A percentile compares a stretch with the other conserved stretches of the same genome.
Conservation (phyloP, 2,888 invertebrate genomes). For the Autographa pulchrina region DNA sequence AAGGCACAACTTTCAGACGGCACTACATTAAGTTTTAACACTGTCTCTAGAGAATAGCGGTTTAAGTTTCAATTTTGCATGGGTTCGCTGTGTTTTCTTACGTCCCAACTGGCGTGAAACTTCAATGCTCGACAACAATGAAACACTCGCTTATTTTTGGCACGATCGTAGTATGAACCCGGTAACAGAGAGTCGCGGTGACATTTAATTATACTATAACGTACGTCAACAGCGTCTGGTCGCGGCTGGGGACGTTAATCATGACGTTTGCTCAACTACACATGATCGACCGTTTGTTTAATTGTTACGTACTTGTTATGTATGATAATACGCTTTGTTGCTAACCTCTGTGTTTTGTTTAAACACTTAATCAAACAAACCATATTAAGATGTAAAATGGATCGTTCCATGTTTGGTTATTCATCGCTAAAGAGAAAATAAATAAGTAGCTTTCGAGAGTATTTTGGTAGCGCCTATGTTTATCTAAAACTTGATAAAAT, state of each 20-base stretch:
- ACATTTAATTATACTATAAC: slow-evolving; percentile 58
- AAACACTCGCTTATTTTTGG: slow-evolving; percentile 50
- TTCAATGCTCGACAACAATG: slow-evolving; percentile 39
- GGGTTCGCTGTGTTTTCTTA: slow-evolving; percentile 35
- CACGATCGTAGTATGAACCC: slow-evolving; percentile 46
- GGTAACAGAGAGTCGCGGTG: slow-evolving; percentile 53
- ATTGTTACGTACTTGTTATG: slow-evolving; percentile 37
- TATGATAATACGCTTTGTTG: slow-evolving; percentile 42
- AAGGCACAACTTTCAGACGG: slow-evolving; percentile 33
- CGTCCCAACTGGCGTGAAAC: slow-evolving; percentile 51
- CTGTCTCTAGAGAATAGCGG: slow-evolving; percentile 30
- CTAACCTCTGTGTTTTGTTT: slow-evolving; percentile 46
- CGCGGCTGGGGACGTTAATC: slow-evolving; percentile 54
- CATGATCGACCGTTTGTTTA: slow-evolving; percentile 35
- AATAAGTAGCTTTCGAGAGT: background rate
- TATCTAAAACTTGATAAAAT: background rate
- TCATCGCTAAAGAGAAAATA: background rate
- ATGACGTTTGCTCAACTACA: slow-evolving; percentile 50
- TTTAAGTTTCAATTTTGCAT: slow-evolving; percentile 48
- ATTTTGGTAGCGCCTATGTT: background rate
- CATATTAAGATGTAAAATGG: slow-evolving; percentile 11
- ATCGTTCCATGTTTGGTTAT: background rate
- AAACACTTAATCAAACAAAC: slow-evolving; percentile 43
- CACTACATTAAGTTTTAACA: slow-evolving; percentile 30
- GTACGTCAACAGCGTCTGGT: slow-evolving; percentile 57